These are phyloP conservation scores for Platysternon megacephalum DNA, from an alignment of 2,113 vertebrate species.

Conservation along the genomic window DNA sequence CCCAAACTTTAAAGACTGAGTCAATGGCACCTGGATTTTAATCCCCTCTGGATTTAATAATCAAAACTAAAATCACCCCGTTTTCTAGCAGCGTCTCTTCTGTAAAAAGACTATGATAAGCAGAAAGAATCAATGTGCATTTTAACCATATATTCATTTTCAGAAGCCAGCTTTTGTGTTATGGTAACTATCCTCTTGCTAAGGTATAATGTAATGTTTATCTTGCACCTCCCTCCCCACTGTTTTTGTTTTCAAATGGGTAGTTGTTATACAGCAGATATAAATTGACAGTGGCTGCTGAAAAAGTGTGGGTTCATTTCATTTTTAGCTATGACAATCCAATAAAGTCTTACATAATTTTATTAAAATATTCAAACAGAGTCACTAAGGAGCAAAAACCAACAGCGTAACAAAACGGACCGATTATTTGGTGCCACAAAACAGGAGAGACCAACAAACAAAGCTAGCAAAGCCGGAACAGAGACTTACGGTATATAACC, in stretches of 20 bases:
- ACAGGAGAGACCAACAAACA: neutral
- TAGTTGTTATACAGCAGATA: rapidly evolving
- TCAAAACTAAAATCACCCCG: rapidly evolving
- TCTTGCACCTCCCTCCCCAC: neutral
- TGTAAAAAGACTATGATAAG: neutral
- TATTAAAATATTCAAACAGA: neutral
- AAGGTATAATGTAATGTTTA: neutral
- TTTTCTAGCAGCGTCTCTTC: neutral
- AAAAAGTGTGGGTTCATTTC: neutral
- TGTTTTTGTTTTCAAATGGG: neutral
- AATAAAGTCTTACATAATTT: neutral
- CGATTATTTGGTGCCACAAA: rapidly evolving
- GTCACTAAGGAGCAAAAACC: neutral
- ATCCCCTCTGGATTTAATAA: neutral
- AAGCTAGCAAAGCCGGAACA: neutral
- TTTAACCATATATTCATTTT: neutral
- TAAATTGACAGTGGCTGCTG: neutral
- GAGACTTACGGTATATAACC: too few species aligned
- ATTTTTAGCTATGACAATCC: neutral
- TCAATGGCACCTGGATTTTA: neutral
- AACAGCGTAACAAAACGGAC: neutral
- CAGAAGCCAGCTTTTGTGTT: neutral
- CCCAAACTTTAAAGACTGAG: neutral
- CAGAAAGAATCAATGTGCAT: neutral
- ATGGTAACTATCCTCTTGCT: neutral